These are phyloP conservation scores for Hemaris fuciformis DNA, from an alignment of 2,888 invertebrate species.

Conservation along the genomic window DNA sequence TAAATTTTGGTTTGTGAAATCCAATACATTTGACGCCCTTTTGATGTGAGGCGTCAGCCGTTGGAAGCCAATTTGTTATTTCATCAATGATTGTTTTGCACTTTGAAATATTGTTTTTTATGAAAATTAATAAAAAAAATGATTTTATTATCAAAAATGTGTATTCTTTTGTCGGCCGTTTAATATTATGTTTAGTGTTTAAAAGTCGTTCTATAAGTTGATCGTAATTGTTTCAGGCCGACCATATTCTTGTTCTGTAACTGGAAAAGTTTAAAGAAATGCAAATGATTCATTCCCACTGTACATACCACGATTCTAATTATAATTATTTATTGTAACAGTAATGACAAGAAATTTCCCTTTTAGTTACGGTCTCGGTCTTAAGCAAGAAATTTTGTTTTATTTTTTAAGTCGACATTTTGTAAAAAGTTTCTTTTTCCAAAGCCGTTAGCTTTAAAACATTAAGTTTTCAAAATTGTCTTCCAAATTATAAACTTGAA, in stretches of 20 bases:
- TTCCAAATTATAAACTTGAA: no score
- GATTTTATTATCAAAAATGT: neutral
- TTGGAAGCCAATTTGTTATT: neutral
- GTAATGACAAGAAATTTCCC: slow-evolving; percentile 20
- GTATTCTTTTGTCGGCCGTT: neutral
- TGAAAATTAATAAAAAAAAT: neutral
- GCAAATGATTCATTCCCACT: slow-evolving; percentile 48
- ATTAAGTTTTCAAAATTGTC: neutral
- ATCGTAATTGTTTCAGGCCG: neutral
- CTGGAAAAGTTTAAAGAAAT: slow-evolving; percentile 20
- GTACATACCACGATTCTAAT: slow-evolving; percentile 62
- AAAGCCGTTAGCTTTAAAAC: neutral
- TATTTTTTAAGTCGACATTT: neutral
- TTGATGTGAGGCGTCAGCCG: neutral
- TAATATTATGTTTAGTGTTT: neutral
- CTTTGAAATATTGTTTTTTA: neutral
- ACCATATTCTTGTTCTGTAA: slow-evolving; percentile 9
- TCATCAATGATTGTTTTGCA: neutral
- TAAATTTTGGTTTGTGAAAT: neutral
- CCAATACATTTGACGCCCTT: neutral
- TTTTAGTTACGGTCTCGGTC: slow-evolving; percentile 15
- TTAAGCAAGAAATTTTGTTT: neutral
- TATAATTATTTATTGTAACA: slow-evolving; percentile 35
- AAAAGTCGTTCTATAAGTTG: neutral
- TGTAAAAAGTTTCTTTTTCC: neutral